Base-by-base conservation (phyloP, 2,888 invertebrate genomes). In the Noctua fimbriata region DNA sequence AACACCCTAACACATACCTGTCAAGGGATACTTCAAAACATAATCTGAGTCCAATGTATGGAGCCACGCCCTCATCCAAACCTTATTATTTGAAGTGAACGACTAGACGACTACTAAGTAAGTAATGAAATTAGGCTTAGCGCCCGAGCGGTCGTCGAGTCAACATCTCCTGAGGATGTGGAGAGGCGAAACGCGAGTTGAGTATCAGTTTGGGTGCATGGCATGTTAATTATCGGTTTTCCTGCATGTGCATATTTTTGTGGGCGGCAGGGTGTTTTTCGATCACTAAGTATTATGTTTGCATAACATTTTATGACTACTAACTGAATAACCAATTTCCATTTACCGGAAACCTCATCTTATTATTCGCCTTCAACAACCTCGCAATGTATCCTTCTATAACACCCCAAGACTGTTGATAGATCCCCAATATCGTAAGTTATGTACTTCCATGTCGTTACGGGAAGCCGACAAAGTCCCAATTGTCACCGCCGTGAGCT, bases 401-500 rank as follows among this genome's bases (percentile, higher is more conserved):
- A 49, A 47, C 32, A 71, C 67, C 32, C 55, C 12, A 14, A 58
- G 18, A 69, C 55, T 14, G 24, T 58, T n/a, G n/a, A 41, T 49
- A 76, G 63, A 85, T 71, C 73, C 73, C 71, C 36, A 81, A 86
- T 76, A 65, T 69, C 63, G 41, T 49, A 70, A 86, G 60, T 73
- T 72, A 72, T 74, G 72, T 58, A 36, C 63, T 49, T 67, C n/a
- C 18, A 32, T 41, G 44, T 71, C 82, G 73, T 66, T 44, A 16
- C 71, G 47, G 24, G 18, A 79, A 86, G 70, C 71, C 63, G 21
- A 44, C 41, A 77, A 83, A 87, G 73, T 85, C 76, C 71, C 66
- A 86, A 82, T 88, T 76, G 70, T 83, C 78, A 66, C 72, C 73
- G 67, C 74, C 70, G 24, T 36, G 52, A 69, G 76, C 44, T 52